Conservation (phyloP, 2,888 invertebrate genomes). For the Leucophenga maculata region DNA sequence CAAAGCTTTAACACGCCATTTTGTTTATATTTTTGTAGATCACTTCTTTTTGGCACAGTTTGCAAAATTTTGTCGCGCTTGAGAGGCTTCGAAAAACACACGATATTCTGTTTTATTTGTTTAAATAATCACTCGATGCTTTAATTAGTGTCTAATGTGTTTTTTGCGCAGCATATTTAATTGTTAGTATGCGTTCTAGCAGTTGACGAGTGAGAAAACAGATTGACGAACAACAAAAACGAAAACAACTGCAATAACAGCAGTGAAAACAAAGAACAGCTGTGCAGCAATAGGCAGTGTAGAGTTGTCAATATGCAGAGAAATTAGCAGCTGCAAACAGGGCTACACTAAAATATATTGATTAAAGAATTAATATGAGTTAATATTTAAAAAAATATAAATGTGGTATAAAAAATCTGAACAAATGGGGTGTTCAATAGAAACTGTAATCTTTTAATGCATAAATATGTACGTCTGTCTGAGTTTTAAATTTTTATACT, state of each 20-base stretch:
- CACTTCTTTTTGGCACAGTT: not conserved
- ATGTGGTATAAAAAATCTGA: too few relatives aligned
- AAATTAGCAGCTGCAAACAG: conserved; percentile 10
- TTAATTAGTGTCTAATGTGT: too few relatives aligned
- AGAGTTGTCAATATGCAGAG: not conserved
- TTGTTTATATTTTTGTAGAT: conserved; percentile 30
- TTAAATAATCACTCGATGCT: too few relatives aligned
- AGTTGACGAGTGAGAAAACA: not conserved
- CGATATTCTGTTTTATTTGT: conserved; percentile 19
- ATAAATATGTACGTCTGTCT: too few relatives aligned
- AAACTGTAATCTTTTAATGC: too few relatives aligned
- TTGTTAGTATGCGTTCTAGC: too few relatives aligned
- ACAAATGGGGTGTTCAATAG: too few relatives aligned
- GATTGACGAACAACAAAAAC: not conserved
- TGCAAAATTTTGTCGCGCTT: conserved; percentile 37
- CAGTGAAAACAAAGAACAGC: conserved; percentile 27
- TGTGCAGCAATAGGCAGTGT: not conserved
- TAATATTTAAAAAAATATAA: too few relatives aligned
- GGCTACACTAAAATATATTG: not conserved
- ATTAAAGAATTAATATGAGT: too few relatives aligned
- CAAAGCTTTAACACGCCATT: conserved; percentile 52
- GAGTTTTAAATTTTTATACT: too few relatives aligned
- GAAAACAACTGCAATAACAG: conserved; percentile 1
- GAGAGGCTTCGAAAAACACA: conserved; percentile 35
- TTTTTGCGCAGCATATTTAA: too few relatives aligned